Evolutionary conservation across 2,888 invertebrate genomes (phyloP), one percentile per base, ranked within the genome.

Genomic region (Apodemia hepburni): DNA sequence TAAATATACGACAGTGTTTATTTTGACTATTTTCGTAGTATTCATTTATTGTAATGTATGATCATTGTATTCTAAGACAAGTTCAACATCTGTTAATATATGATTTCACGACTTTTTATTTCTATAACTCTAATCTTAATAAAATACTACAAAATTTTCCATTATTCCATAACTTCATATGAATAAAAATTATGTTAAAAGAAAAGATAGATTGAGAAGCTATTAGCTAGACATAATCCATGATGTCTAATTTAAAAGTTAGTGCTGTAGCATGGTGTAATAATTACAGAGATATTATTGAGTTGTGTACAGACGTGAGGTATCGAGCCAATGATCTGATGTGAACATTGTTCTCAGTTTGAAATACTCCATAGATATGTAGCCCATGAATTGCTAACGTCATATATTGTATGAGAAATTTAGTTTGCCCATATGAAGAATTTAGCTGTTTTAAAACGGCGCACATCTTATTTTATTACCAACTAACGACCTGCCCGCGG

Each of bases 231-330:
- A 51, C 51, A 51, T 18, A 11, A 51, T 51, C 22, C 12, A 12
- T 22, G 2, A 51, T n/a, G 18, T 22, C 51, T 22, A 6, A 22
- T 58, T 35, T 58, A 38, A 12, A 45, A 38, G 49, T 22, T 38
- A 57, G n/a, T 45, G 69, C 75, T 38, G 75, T 67, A 70, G 71
- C 80, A 77, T 77, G 78, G 49, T 49, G 78, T 82, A 75, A 73
- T 75, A 77, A 79, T 79, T 71, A 80, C 73, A 76, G 80, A 78
- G 84, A 87, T 84, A 83, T 75, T 77, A 86, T 88, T 84, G 86
- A 88, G 81, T 85, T 86, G 85, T 85, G 81, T 82, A 84, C 75
- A 87, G 86, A 82, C 75, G 77, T 68, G 66, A 73, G 79, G 75
- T 75, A 76, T 75, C 76, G 38, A 62, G 64, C 45, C n/a, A 35